These are phyloP conservation scores for Crypturellus tataupa DNA, from an alignment of 2,797 vertebrate species.

Conservation along the genomic window DNA sequence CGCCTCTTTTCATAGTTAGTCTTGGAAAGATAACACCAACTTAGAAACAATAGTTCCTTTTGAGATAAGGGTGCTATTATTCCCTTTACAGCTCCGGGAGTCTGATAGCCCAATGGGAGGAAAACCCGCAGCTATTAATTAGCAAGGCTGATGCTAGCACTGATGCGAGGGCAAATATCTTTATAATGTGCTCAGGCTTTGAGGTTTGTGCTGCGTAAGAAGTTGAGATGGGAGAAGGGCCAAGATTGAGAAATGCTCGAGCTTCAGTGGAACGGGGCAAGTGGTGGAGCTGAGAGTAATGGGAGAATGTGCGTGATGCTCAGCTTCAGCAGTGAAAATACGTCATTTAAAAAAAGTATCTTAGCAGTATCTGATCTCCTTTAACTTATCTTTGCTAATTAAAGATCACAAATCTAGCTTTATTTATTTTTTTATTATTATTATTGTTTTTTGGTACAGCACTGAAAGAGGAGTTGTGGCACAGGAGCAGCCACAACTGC, in stretches of 20 bases:
- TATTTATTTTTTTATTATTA: not conserved
- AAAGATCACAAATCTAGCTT: not conserved
- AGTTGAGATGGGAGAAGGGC: not conserved
- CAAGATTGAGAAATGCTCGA: not conserved
- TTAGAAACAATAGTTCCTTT: not conserved
- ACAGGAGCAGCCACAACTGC: not conserved
- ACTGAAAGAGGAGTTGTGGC: not conserved
- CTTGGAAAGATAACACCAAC: not conserved
- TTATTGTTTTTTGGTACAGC: not conserved
- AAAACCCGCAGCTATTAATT: conserved; percentile 19
- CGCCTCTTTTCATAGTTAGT: not conserved
- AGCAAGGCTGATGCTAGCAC: not conserved
- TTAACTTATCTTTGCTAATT: not conserved
- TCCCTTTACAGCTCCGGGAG: not conserved
- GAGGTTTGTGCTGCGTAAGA: not conserved
- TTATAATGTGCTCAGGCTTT: not conserved
- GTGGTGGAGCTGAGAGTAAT: not conserved
- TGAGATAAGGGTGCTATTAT: not conserved
- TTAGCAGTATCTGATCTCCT: rapidly evolving
- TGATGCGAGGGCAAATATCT: not conserved
- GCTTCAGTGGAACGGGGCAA: not conserved
- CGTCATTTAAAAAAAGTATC: not conserved
- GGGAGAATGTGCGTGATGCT: not conserved
- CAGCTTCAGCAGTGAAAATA: rapidly evolving
- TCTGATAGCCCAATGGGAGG: not conserved